A percentile compares a stretch with the other conserved stretches of the same genome.
Conservation (phyloP, 2,113 vertebrate genomes). For the Xerus inauris region DNA sequence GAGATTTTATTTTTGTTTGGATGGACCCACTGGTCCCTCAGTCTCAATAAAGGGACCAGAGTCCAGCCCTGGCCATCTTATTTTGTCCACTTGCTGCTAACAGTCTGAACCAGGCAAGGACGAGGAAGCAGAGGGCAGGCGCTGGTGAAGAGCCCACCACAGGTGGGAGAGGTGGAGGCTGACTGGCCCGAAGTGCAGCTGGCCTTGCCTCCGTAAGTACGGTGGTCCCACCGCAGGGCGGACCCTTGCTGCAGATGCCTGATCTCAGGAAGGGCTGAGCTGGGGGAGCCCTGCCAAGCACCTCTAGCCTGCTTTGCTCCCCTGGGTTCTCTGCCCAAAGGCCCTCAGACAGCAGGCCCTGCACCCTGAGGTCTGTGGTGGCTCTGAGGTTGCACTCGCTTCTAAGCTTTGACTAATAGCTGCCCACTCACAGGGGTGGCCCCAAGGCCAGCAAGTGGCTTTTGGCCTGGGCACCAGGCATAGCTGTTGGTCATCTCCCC, state of each 20-base stretch:
- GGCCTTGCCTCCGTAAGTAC: neutral
- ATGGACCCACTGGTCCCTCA: slow-evolving; percentile 66
- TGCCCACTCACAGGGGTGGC: neutral
- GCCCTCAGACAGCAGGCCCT: neutral
- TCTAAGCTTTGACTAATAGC: neutral
- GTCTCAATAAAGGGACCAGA: slow-evolving; percentile 81
- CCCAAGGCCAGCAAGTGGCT: neutral
- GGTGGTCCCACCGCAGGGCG: neutral
- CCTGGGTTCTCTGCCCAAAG: neutral
- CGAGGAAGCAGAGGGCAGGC: slow-evolving; percentile 45
- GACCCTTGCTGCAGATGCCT: neutral
- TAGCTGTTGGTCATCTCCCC: neutral
- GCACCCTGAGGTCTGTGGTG: neutral
- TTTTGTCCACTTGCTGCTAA: slow-evolving; percentile 66
- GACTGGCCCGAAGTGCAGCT: neutral
- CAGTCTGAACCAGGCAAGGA: slow-evolving; percentile 28
- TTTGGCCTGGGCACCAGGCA: neutral
- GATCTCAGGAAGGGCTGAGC: neutral
- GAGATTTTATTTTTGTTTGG: slow-evolving; percentile 80
- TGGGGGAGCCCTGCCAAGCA: neutral
- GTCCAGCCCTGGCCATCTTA: slow-evolving; percentile 64
- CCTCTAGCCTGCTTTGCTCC: neutral
- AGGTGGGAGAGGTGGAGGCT: neutral
- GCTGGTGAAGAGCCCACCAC: neutral
- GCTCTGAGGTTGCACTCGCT: neutral